A percentile compares a stretch with the other conserved stretches of the same genome.
Evolutionary conservation across 2,113 vertebrate genomes (phyloP).

Genomic region (Apteryx mantelli): DNA sequence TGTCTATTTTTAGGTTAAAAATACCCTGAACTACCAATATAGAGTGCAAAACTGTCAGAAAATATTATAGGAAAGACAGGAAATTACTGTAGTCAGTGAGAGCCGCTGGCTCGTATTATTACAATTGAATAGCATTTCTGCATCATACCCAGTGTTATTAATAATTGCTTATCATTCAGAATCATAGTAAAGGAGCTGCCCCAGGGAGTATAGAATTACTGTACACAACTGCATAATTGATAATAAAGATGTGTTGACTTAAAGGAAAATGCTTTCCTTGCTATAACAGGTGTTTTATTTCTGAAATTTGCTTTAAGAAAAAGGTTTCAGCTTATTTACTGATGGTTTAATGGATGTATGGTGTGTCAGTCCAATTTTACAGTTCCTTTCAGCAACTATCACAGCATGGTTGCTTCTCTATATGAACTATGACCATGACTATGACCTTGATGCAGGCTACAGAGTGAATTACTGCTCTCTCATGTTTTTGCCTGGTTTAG

Average conservation of each 20-base stretch:
- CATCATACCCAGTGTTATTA: not conserved
- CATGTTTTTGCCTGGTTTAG: not conserved
- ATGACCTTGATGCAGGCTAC: not conserved
- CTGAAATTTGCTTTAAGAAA: not conserved
- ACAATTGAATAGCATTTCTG: slow-evolving; percentile 25
- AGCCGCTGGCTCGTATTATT: slow-evolving; percentile 11
- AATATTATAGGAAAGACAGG: not conserved
- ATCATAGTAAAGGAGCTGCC: not conserved
- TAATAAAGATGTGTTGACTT: slow-evolving; percentile 1
- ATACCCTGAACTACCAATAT: not conserved
- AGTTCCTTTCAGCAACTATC: not conserved
- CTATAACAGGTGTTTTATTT: not conserved
- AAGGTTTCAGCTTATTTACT: not conserved
- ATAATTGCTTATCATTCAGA: not conserved
- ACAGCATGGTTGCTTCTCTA: not conserved
- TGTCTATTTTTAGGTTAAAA: slow-evolving; percentile 32
- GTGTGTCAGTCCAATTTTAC: not conserved
- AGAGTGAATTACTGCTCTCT: not conserved
- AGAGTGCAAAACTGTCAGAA: slow-evolving; percentile 29
- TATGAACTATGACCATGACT: not conserved
- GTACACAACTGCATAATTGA: not conserved
- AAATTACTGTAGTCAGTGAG: not conserved
- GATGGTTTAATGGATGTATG: not conserved
- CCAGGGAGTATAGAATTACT: not conserved
- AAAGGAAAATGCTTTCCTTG: not conserved